phyloP scores from a whole-genome alignment of 2,888 invertebrate genomes.

The Hirtodrosophila alboralis region DNA sequence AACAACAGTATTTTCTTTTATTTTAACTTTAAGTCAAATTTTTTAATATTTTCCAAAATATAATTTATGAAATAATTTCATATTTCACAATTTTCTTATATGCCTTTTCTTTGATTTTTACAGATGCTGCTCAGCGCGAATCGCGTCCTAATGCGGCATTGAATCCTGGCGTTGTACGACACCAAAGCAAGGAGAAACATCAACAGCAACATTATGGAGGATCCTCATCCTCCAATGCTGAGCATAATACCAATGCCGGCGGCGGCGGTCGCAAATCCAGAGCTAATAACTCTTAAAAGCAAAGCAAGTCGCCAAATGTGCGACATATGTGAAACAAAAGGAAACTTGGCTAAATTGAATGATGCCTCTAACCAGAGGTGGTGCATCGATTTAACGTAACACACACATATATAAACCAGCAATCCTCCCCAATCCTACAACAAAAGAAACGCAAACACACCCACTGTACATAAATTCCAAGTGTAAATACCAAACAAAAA shows the following conservation, averaged over 20 bases:
- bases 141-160: constrained; percentile 76
- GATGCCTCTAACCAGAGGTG: not conserved
- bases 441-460: not conserved
- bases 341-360: constrained; percentile 25
- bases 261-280: constrained; percentile 80
- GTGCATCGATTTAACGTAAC: constrained; percentile 15
- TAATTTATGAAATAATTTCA: too few species aligned
- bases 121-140: constrained; percentile 70
- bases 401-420: too few species aligned
- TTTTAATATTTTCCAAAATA: too few species aligned
- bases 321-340: constrained; percentile 67
- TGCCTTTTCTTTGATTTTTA: too few species aligned
- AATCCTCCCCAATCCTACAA: not conserved
- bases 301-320: constrained; percentile 51
- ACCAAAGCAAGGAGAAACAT: constrained; percentile 66
- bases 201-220: constrained; percentile 50
- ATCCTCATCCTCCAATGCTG: constrained; percentile 38
- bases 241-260: constrained; percentile 38
- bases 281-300: constrained; percentile 77
- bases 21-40: too few species aligned
- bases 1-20: too few species aligned
- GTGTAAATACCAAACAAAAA: constrained; percentile 68
- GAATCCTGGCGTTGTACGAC: constrained; percentile 60
- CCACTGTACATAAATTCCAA: constrained; percentile 74
- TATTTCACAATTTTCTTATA: not conserved